Percentiles rank a stretch among this genome's conserved stretches.
These are phyloP conservation scores for Crocuta crocuta DNA, from an alignment of 2,113 vertebrate genomes.

Conservation along the genomic window DNA sequence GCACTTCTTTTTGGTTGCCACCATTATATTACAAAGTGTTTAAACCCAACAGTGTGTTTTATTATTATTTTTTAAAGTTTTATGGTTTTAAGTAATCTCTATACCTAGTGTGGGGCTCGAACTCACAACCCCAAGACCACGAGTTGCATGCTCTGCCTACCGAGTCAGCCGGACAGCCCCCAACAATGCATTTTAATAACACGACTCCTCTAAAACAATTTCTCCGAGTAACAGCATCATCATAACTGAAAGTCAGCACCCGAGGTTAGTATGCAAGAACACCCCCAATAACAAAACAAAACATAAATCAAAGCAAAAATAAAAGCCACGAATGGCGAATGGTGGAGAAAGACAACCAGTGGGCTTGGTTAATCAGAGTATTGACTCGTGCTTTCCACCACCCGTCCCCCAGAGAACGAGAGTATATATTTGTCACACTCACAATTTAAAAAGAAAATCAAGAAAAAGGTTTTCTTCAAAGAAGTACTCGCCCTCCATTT, in stretches of 20 bases:
- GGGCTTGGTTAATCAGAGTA: constrained; percentile 32
- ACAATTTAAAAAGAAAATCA: constrained; percentile 80
- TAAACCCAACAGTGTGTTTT: not conserved
- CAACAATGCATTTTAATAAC: not conserved
- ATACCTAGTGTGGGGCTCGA: not conserved
- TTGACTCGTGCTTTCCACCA: constrained; percentile 38
- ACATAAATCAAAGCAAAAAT: not conserved
- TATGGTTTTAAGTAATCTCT: not conserved
- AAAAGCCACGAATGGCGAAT: not conserved
- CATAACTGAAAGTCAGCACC: constrained; percentile 37
- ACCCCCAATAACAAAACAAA: not conserved
- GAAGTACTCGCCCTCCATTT: constrained; percentile 63
- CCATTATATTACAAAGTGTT: not conserved
- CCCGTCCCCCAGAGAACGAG: constrained; percentile 31
- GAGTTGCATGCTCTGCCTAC: not conserved
- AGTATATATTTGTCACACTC: constrained; percentile 56
- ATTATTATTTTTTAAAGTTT: not conserved
- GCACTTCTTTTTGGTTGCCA: not conserved
- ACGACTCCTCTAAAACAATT: not conserved
- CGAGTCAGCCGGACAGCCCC: not conserved
- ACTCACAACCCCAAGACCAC: not conserved
- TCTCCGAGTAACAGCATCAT: not conserved
- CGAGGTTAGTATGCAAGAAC: not conserved
- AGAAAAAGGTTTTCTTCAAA: constrained; percentile 74
- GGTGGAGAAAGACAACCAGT: constrained; percentile 13